These are phyloP conservation scores for Acrobasis consociella DNA, from an alignment of 2,888 invertebrate genomes.

Conservation along the genomic window DNA sequence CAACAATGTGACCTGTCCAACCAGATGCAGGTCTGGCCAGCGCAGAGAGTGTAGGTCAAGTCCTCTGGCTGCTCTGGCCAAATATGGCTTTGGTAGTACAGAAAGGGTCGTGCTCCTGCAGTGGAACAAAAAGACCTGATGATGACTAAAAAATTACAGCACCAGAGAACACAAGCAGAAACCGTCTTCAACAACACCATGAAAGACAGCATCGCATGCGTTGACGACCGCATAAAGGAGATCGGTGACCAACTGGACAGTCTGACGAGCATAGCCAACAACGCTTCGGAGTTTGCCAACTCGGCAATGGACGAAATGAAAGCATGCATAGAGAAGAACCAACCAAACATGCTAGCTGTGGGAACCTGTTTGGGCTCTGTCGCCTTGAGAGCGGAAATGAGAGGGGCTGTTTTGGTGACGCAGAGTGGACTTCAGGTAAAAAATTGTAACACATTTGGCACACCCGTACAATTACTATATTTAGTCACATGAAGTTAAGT, in stretches of 20 bases:
- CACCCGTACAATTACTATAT: no score
- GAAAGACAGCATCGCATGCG: constrained; percentile 50
- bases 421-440: constrained; percentile 59
- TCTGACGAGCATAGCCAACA: constrained; percentile 42
- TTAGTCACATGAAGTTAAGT: no score
- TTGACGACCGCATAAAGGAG: constrained; percentile 54
- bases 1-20: no score
- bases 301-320: constrained; percentile 54
- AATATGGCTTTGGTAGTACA: no score
- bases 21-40: no score
- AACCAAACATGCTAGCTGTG: constrained; percentile 45
- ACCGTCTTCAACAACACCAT: constrained; percentile 51
- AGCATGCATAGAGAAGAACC: constrained; percentile 50
- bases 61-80: no score
- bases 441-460: no score
- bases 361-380: constrained; percentile 60
- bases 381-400: constrained; percentile 58
- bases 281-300: constrained; percentile 48
- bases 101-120: no score
- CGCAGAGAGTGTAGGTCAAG: no score
- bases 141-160: constrained; percentile 48
- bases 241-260: constrained; percentile 46
- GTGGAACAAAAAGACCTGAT: no score
- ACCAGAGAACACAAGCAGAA: constrained; percentile 49
- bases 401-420: constrained; percentile 48